These are phyloP conservation scores for Pyralis farinalis DNA, from an alignment of 2,888 invertebrate genomes.

Conservation along the genomic window DNA sequence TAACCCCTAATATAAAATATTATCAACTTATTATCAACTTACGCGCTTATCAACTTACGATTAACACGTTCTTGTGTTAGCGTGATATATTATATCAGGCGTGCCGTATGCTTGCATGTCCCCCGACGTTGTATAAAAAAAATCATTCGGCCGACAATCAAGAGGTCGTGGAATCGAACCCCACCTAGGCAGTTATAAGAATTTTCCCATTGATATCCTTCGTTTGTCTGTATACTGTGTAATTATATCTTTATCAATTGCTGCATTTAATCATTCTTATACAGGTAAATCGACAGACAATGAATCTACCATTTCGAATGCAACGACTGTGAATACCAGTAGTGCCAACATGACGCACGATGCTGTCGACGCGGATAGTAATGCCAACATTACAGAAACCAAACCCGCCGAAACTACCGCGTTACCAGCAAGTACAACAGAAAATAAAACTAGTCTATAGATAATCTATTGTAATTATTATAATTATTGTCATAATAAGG, in stretches of 20 bases:
- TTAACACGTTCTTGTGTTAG: too few relatives aligned
- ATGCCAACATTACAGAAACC: slow-evolving; percentile 1
- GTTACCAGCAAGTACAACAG: slow-evolving; percentile 2
- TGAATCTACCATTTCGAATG: not conserved
- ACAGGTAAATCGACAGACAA: not conserved
- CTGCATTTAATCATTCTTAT: too few relatives aligned
- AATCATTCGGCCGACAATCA: too few relatives aligned
- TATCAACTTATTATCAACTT: too few relatives aligned
- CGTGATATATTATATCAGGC: too few relatives aligned
- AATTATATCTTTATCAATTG: not conserved
- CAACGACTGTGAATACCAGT: not conserved
- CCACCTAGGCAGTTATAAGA: too few relatives aligned
- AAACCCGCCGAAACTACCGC: not conserved
- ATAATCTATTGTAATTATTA: not conserved
- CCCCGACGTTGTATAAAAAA: too few relatives aligned
- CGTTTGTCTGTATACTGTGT: not conserved
- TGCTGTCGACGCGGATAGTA: not conserved
- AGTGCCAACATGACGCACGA: not conserved
- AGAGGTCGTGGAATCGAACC: too few relatives aligned
- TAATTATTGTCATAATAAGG: not conserved
- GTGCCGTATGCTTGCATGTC: too few relatives aligned
- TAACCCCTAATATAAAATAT: too few relatives aligned
- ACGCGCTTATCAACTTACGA: too few relatives aligned
- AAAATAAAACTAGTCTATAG: slow-evolving; percentile 9
- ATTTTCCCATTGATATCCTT: too few relatives aligned